Conservation (phyloP, 2,888 invertebrate species). For the Tromatobia lineatoria region DNA sequence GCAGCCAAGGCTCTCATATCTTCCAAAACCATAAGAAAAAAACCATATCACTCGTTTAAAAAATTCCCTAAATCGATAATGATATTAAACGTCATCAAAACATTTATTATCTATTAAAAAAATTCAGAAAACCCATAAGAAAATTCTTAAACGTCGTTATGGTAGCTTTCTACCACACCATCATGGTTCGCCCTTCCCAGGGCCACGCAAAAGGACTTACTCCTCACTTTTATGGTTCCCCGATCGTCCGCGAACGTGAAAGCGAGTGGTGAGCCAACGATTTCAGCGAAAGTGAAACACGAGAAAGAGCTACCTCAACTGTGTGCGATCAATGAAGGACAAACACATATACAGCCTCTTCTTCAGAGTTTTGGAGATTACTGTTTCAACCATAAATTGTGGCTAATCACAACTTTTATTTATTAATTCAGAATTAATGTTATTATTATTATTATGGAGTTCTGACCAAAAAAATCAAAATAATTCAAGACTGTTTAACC, state of each 20-base stretch:
- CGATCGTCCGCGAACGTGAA: slow-evolving; percentile 64
- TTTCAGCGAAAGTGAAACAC: slow-evolving; percentile 68
- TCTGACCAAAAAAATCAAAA: background rate
- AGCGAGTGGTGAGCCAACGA: slow-evolving; percentile 70
- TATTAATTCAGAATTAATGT: background rate
- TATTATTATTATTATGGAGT: slow-evolving; percentile 14
- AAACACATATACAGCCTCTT: background rate
- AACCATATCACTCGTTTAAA: background rate
- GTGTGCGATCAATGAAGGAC: background rate
- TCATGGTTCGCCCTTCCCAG: background rate
- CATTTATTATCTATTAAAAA: background rate
- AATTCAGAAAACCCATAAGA: background rate
- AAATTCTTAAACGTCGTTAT: background rate
- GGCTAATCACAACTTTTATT: background rate
- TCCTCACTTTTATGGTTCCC: slow-evolving; percentile 42
- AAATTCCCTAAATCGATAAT: background rate
- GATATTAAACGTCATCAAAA: background rate
- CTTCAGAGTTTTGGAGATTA: background rate
- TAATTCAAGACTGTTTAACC: background rate
- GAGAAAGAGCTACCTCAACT: slow-evolving; percentile 21
- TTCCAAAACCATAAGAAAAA: background rate
- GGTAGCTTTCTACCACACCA: slow-evolving; percentile 36
- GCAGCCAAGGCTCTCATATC: background rate
- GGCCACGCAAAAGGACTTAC: background rate
- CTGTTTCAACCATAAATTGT: background rate